These are phyloP conservation scores for Petromus typicus DNA, from an alignment of 2,113 vertebrate genomes.

Conservation along the genomic window DNA sequence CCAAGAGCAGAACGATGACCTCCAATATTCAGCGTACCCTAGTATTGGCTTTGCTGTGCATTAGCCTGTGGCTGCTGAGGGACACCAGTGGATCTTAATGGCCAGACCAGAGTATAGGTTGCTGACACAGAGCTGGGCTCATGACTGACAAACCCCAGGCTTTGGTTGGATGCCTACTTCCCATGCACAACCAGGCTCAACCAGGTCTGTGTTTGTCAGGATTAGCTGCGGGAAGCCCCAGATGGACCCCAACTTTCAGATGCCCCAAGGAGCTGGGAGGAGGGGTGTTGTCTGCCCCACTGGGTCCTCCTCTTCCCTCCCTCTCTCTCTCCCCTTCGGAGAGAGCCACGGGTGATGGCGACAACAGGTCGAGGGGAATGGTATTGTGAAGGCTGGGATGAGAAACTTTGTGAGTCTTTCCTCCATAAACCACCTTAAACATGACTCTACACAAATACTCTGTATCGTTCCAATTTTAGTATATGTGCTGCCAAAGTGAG, in stretches of 20 bases:
- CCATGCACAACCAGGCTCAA: fast-evolving
- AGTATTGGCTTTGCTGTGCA: neutral
- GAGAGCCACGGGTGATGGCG: fast-evolving
- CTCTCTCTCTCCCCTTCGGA: neutral
- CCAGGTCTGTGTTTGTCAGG: constrained; percentile 56
- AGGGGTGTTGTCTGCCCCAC: neutral
- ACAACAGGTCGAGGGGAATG: fast-evolving
- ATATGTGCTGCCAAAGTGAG: too few species aligned
- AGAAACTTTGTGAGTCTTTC: neutral
- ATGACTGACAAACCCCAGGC: neutral
- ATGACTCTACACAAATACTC: too few species aligned
- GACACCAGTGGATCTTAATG: neutral
- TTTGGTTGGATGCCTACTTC: too few species aligned
- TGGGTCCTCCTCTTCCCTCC: neutral
- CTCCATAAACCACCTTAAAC: neutral
- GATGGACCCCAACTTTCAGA: neutral
- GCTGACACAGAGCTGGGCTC: neutral
- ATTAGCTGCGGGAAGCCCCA: neutral
- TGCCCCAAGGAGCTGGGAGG: neutral
- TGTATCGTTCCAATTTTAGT: too few species aligned
- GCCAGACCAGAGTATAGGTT: neutral
- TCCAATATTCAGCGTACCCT: neutral
- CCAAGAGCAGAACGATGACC: neutral
- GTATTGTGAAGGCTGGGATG: fast-evolving
- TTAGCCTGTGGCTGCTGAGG: neutral